A percentile compares a stretch with the other conserved stretches of the same genome.
These are phyloP conservation scores for Dendronephthya gigantea DNA, from an alignment of 64 coral and sea anemone species.

Conservation along the genomic window DNA sequence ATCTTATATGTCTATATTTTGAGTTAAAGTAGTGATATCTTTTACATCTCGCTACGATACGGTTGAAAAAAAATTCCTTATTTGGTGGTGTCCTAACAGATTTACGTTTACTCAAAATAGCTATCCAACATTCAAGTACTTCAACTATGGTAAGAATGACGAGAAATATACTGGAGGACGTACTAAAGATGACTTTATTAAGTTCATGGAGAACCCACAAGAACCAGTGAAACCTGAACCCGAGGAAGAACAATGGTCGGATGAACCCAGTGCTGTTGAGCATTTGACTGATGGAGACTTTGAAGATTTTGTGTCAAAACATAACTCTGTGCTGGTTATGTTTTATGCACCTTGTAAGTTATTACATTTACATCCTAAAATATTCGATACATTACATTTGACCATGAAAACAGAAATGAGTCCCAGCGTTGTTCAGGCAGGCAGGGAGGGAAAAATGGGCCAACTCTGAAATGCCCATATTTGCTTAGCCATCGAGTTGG, in stretches of 20 bases:
- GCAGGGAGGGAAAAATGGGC: too few species aligned
- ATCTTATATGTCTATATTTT: too few species aligned
- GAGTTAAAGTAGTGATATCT: too few species aligned
- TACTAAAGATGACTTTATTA: slow-evolving; percentile 83
- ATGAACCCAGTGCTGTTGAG: slow-evolving; percentile 5
- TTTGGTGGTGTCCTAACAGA: background rate
- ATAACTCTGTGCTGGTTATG: slow-evolving; percentile 87
- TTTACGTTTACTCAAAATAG: slow-evolving; percentile 23
- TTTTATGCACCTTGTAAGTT: slow-evolving; percentile 99
- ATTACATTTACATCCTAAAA: background rate
- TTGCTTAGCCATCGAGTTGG: too few species aligned
- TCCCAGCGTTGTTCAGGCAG: too few species aligned
- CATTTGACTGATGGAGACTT: slow-evolving; percentile 76
- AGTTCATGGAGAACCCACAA: slow-evolving; percentile 80
- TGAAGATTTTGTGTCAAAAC: slow-evolving; percentile 68
- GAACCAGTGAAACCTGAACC: slow-evolving; percentile 77
- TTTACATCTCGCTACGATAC: too few species aligned
- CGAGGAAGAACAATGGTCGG: slow-evolving; percentile 10
- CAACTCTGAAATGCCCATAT: too few species aligned
- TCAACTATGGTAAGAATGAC: slow-evolving; percentile 93
- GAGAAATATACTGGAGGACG: slow-evolving; percentile 76
- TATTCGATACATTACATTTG: too few species aligned
- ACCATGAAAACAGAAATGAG: too few species aligned
- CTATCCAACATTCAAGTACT: slow-evolving; percentile 83
- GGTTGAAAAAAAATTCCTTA: too few species aligned